Evolutionary conservation across 2,888 invertebrate genomes (phyloP), one percentile per base, ranked within the genome.

Genomic region (Cynaeus angustus): DNA sequence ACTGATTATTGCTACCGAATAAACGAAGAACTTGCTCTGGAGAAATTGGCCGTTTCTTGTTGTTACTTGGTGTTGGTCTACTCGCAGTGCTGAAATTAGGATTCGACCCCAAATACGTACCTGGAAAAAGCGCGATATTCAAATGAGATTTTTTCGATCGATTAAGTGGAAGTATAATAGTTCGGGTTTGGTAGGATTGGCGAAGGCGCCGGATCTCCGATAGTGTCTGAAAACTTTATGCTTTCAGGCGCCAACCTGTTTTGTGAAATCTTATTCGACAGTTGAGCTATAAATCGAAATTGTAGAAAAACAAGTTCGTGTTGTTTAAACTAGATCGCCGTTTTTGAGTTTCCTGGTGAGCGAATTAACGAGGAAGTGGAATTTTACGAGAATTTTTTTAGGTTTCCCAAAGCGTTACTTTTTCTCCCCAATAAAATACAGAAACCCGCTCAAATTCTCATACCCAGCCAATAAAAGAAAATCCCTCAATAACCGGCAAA

Each of bases 1-100:
- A 52, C 59, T 74, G 74, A 66, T 71, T 80, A 73, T 78, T 79
- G 72, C 76, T 75, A 55, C 83, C 83, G 74, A 85, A 84, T 55
- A 85, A 76, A 13, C 85, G 80, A 33, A 85, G 80, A 48, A 85
- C 85, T 87, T 95, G 94, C 87, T 95, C 95, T 72, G 95, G 95
- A 52, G 94, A 94, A 76, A 95, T 94, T 72, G 93, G 92, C 70
- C 92, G 88, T 84, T 93, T 93, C 86, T 92, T 93, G 83, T 88
- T 88, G 82, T 90, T 89, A 77, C 89, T 81, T 53, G 76, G 72
- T 52, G 77, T 78, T 67, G 85, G 81, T 62, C 84, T 83, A 71
- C 85, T 84, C 69, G 81, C 41, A 4, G 67, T 82, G 73, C 83
- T 83, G 68, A 87, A 86, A 73, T 88, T 85, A 79, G 90, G 90